phyloP scores from a whole-genome alignment of 92 coral and sea anemone genomes.

The Actinernus sp. region DNA sequence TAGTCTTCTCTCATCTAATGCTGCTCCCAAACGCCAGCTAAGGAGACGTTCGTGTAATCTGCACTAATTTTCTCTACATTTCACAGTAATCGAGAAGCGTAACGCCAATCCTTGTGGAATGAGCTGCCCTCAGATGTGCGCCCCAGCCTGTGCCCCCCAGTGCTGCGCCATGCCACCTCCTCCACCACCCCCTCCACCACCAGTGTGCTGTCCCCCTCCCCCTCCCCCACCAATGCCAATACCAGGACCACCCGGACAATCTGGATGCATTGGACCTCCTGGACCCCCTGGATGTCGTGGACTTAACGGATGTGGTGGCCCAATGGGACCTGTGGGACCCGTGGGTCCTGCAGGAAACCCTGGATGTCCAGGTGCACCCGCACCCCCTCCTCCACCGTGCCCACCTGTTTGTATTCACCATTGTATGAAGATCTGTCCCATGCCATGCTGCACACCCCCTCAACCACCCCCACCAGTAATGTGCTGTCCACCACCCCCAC shows the following conservation, averaged over 20 bases:
- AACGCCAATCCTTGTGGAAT: slow-evolving; percentile 86
- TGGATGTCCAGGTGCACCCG: slow-evolving; percentile 95
- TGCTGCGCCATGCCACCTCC: slow-evolving; percentile 84
- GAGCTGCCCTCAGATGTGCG: slow-evolving; percentile 72
- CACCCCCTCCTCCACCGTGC: slow-evolving; percentile 92
- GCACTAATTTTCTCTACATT: too few species aligned
- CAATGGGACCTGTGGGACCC: slow-evolving; percentile 82
- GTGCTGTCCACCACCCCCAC: slow-evolving; percentile 57
- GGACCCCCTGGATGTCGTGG: slow-evolving; percentile 96
- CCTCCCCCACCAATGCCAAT: slow-evolving; percentile 64
- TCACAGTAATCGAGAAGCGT: slow-evolving; percentile 62
- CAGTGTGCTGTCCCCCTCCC: slow-evolving; percentile 23
- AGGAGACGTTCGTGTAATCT: too few species aligned
- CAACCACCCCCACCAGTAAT: slow-evolving; percentile 52
- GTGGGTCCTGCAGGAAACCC: slow-evolving; percentile 94
- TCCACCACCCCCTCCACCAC: slow-evolving; percentile 77
- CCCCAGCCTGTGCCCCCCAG: slow-evolving; percentile 65
- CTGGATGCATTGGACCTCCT: slow-evolving; percentile 82
- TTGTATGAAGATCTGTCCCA: slow-evolving; percentile 96
- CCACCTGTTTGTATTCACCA: slow-evolving; percentile 96
- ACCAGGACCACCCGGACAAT: slow-evolving; percentile 70
- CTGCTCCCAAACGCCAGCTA: too few species aligned
- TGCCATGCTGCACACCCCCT: slow-evolving; percentile 78
- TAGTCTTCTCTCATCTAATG: too few species aligned
- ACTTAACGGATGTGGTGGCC: slow-evolving; percentile 90